Conservation (phyloP, 2,888 invertebrate species). For the Liodrosophila aerea region DNA sequence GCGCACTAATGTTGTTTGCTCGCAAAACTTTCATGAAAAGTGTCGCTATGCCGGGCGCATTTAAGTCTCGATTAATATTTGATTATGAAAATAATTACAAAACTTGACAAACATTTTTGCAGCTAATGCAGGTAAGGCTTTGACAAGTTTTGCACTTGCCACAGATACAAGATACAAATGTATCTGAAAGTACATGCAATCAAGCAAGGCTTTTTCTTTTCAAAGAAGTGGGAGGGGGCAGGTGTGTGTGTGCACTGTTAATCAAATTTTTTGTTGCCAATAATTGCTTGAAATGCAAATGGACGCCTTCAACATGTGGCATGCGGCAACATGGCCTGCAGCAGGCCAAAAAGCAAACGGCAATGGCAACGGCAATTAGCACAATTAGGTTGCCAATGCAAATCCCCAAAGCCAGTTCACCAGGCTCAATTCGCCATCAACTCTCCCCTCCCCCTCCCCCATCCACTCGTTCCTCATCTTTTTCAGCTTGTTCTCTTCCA, state of each 20-base stretch:
- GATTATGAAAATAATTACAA: slow-evolving; percentile 65
- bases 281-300: slow-evolving; percentile 77
- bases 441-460: neutral
- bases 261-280: slow-evolving; percentile 70
- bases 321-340: slow-evolving; percentile 19
- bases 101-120: slow-evolving; percentile 17
- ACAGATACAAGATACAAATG: slow-evolving; percentile 34
- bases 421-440: slow-evolving; percentile 30
- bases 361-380: slow-evolving; percentile 68
- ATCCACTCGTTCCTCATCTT: neutral
- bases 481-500: slow-evolving; percentile 17
- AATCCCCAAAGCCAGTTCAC: slow-evolving; percentile 72
- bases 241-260: slow-evolving; percentile 33
- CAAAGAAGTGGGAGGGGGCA: too few relatives aligned
- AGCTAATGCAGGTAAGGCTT: slow-evolving; percentile 18
- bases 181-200: too few relatives aligned
- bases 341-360: slow-evolving; percentile 49
- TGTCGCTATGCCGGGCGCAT: slow-evolving; percentile 57
- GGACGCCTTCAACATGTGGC: slow-evolving; percentile 55
- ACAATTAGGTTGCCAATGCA: slow-evolving; percentile 78
- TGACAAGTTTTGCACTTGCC: slow-evolving; percentile 23
- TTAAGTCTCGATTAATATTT: slow-evolving; percentile 63
- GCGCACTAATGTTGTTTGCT: slow-evolving; percentile 78
- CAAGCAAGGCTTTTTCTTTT: slow-evolving; percentile 17
- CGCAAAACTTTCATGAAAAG: slow-evolving; percentile 45